phyloP scores from a whole-genome alignment of 2,888 invertebrate species.

The Rhingia campestris region DNA sequence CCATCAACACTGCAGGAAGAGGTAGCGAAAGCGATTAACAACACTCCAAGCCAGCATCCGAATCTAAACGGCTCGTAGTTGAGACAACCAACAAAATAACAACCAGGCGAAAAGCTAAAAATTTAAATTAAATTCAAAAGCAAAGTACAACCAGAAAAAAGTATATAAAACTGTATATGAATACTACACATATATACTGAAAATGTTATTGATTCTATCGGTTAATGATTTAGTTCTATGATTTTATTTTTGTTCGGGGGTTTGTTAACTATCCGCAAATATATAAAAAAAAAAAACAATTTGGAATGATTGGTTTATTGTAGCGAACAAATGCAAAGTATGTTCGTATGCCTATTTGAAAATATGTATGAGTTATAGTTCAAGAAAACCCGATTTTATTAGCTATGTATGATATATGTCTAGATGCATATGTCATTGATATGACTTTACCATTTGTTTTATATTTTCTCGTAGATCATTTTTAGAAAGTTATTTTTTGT shows the following conservation, averaged over 20 bases:
- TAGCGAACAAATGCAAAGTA: conserved; percentile 10
- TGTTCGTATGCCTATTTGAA: conserved; percentile 53
- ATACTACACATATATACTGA: conserved; percentile 13
- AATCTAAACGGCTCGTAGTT: conserved; percentile 77
- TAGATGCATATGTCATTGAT: conserved; percentile 19
- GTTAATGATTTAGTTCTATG: conserved; percentile 28
- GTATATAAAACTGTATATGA: conserved; percentile 33
- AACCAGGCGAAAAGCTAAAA: background rate
- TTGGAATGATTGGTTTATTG: conserved; percentile 2
- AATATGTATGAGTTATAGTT: conserved; percentile 32
- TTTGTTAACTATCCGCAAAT: background rate
- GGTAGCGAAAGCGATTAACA: conserved; percentile 89
- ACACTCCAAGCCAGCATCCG: conserved; percentile 81
- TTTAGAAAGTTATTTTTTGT: conserved; percentile 34
- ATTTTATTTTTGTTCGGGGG: background rate
- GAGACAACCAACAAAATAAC: background rate
- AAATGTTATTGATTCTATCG: conserved; percentile 13
- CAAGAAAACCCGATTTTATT: conserved; percentile 66
- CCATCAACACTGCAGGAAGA: conserved; percentile 92
- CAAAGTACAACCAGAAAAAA: conserved; percentile 66
- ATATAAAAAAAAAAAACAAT: background rate
- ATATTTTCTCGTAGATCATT: conserved; percentile 38
- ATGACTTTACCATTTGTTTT: conserved; percentile 42
- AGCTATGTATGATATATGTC: conserved; percentile 27
- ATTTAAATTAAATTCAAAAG: conserved; percentile 24